Evolutionary conservation across 2,113 vertebrate species (phyloP), one percentile per base, ranked within the genome.

Genomic region (Neogobius melanostomus): DNA sequence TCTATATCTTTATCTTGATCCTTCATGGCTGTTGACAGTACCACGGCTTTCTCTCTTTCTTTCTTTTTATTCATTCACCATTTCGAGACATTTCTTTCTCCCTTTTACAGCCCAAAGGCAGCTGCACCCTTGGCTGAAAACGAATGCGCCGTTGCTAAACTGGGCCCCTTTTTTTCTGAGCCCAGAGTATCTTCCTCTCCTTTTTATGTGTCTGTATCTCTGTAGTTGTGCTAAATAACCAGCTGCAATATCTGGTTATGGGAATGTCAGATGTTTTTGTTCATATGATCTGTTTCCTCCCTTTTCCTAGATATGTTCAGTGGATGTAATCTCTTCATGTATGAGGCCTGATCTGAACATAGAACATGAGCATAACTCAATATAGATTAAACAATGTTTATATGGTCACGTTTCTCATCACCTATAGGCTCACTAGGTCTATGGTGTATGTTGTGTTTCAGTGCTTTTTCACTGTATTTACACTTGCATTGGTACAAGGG

Each of bases 251-350:
- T 81, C 92, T 92, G 92, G 90, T 93, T 92, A 91, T 92, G 89
- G 87, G 78, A 75, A 64, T 66, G 73, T 91, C 77, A 75, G 56
- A 60, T 89, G 61, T 77, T 89, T 85, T 76, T 74, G 66, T 87
- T 81, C 60, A 66, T 86, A 75, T 90, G 81, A 84, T 89, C 88
- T 80, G 82, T 89, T 88, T 90, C 86, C 88, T 90, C 85, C 86
- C 82, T 88, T 74, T 77, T 77, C 84, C 84, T 86, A 92, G 91
- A 90, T 91, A 87, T 92, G 90, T 92, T 92, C 87, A 91, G 85
- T 90, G 87, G 83, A 88, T 84, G 87, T 90, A 78, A 61, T 76
- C 71, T 72, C 80, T 85, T 81, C 86, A 85, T 77, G 77, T 83
- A 80, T 88, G 83, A 84, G 79, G 75, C 66, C 68, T 54, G 71